Conservation (phyloP, 2,797 vertebrate genomes). For the Limnodromus scolopaceus region DNA sequence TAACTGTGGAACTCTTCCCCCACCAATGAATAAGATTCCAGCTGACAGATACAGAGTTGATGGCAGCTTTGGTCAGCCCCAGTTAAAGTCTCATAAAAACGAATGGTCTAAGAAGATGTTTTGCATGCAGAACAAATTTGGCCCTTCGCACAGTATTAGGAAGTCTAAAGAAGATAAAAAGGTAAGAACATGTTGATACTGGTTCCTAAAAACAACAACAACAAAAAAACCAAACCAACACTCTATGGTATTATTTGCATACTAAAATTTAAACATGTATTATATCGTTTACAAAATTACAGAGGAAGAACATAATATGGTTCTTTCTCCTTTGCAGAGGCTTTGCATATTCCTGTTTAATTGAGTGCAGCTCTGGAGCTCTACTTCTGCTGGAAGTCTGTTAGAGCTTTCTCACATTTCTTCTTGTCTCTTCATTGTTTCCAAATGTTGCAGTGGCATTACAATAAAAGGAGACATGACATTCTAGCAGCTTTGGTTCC, state of each 20-base stretch:
- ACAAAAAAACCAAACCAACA: background rate
- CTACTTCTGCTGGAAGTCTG: constrained; percentile 20
- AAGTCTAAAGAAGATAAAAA: constrained; percentile 87
- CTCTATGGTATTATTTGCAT: background rate
- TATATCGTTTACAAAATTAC: background rate
- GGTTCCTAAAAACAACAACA: background rate
- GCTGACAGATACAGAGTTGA: constrained; percentile 94
- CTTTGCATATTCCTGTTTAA: constrained; percentile 12
- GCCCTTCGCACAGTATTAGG: constrained; percentile 76
- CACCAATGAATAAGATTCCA: constrained; percentile 97
- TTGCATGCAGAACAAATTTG: constrained; percentile 81
- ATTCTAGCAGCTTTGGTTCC: constrained; percentile 16
- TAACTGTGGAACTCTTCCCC: constrained; percentile 96
- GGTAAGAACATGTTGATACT: constrained; percentile 72
- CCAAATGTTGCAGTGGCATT: constrained; percentile 55
- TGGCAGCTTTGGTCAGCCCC: constrained; percentile 81
- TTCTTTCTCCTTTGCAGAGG: background rate
- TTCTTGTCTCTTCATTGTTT: constrained; percentile 58
- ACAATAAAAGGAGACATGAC: constrained; percentile 38
- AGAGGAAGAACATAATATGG: background rate
- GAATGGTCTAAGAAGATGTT: constrained; percentile 94
- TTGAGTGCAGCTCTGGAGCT: constrained; percentile 18
- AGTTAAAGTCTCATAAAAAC: constrained; percentile 83
- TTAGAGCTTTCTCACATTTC: constrained; percentile 47
- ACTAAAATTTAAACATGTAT: background rate